Conservation (phyloP, 53 echinoderm and acorn worm genomes). For the Arbacia lixula region DNA sequence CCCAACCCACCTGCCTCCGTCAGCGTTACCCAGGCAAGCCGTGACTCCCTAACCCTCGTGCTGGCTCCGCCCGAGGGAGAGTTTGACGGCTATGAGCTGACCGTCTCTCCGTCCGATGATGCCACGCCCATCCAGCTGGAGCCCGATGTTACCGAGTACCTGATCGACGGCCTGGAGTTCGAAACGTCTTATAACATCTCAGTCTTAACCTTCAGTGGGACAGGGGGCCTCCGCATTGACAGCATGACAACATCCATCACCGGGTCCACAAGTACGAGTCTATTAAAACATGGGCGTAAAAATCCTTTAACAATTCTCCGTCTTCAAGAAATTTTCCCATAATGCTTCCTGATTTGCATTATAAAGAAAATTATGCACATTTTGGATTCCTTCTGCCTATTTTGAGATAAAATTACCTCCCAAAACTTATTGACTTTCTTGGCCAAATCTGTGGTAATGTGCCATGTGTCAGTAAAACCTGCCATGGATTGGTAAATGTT, state of each 20-base stretch:
- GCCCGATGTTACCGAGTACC: constrained; percentile 1
- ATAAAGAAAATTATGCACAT: too few relatives aligned
- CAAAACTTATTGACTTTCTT: too few relatives aligned
- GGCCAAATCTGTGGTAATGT: too few relatives aligned
- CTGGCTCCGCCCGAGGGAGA: constrained; percentile 30
- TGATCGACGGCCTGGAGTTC: not conserved
- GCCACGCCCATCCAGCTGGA: not conserved
- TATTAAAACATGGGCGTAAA: too few relatives aligned
- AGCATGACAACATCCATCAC: not conserved
- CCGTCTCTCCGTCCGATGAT: constrained; percentile 6
- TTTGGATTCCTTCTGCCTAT: too few relatives aligned
- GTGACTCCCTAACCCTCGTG: not conserved
- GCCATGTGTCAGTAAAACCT: too few relatives aligned
- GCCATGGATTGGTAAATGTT: too few relatives aligned
- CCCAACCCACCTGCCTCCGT: constrained; percentile 33
- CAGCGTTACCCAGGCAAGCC: constrained; percentile 5
- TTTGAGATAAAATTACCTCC: too few relatives aligned
- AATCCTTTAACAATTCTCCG: too few relatives aligned
- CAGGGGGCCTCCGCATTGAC: not conserved
- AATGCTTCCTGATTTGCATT: too few relatives aligned
- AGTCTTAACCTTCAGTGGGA: constrained; percentile 5
- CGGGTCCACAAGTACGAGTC: too few relatives aligned
- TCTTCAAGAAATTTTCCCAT: too few relatives aligned
- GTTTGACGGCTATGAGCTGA: constrained; percentile 47
- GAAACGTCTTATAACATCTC: not conserved